Evolutionary conservation across 1,140 invertebrate species (phyloP).

Genomic region (Atta cephalotes): DNA sequence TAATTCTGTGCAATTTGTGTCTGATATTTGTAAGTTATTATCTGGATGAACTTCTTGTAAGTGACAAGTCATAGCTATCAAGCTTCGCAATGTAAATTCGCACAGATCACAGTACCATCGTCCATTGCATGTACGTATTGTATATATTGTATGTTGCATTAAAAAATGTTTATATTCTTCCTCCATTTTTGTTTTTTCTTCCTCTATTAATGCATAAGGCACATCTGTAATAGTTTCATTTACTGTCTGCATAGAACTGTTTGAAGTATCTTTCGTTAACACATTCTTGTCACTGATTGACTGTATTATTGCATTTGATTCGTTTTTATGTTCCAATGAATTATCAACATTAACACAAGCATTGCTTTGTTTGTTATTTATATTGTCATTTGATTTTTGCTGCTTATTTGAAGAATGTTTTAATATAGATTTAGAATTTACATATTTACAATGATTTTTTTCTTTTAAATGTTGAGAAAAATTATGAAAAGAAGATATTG

Average conservation of each 20-base stretch:
- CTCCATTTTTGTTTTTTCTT: not conserved
- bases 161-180: not conserved
- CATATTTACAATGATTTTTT: not conserved
- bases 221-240: not conserved
- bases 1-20: not conserved
- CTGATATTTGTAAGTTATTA: not conserved
- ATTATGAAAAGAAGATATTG: not conserved
- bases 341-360: not conserved
- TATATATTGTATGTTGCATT: not conserved
- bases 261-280: not conserved
- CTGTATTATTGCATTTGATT: not conserved
- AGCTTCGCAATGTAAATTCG: not conserved
- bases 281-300: not conserved
- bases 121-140: not conserved
- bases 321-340: not conserved
- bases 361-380: not conserved
- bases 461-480: constrained; percentile 12
- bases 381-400: not conserved
- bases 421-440: no score
- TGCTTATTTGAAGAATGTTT: not conserved
- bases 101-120: not conserved
- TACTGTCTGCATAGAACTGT: not conserved
- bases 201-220: not conserved
- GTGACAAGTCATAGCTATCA: not conserved
- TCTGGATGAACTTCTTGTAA: not conserved